Base-by-base conservation (phyloP, 1,140 invertebrate genomes). In the Leptinotarsa texana region DNA sequence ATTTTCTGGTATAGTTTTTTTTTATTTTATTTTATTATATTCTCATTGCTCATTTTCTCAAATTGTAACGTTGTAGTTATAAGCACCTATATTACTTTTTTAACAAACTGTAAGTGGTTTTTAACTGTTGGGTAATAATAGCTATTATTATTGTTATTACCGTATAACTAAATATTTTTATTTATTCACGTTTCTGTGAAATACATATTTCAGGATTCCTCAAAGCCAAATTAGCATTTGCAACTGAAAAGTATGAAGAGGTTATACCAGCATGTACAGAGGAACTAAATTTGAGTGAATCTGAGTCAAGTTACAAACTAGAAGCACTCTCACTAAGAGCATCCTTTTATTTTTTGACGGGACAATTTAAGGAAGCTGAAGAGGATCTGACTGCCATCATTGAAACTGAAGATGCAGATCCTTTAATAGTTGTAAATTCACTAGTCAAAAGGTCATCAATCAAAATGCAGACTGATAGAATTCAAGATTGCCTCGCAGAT, bases 361-460 rank as follows among this genome's bases (percentile, higher is more conserved):
- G 94, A 4, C 87, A 92, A 78, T 90, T 92, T 80, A 87, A 91
- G 51, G 88, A 91, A 77, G 92, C 94, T 2, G 84, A 93, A 17
- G 82, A 86, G 63, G 96, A 97, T 85, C 90, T 97, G 24, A 86
- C 86, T 73, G 84, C 80, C 21, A 88, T 92, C 76, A 90, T 91
- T 80, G 88, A 90, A 74, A 89, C 89, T 78, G 86, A 88, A 78
- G 85, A 88, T 79, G 86, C 89, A 22, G 85, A 88, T 78, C 83
- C 86, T 1, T 90, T 90, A 77, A 87, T 94, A 3, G 91, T 89
- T 83, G 91, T 93, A 0, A 97, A 97, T 89, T 94, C 95, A 13
- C 86, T 97, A n/a, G 93, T 98, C 57, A 98, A 98, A 85, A 88
- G 93, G 77, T 95, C 94, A 3, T 93, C 92, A 11, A 86, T 97